phyloP scores from a whole-genome alignment of 2,113 vertebrate genomes.

The Embiotoca jacksoni region DNA sequence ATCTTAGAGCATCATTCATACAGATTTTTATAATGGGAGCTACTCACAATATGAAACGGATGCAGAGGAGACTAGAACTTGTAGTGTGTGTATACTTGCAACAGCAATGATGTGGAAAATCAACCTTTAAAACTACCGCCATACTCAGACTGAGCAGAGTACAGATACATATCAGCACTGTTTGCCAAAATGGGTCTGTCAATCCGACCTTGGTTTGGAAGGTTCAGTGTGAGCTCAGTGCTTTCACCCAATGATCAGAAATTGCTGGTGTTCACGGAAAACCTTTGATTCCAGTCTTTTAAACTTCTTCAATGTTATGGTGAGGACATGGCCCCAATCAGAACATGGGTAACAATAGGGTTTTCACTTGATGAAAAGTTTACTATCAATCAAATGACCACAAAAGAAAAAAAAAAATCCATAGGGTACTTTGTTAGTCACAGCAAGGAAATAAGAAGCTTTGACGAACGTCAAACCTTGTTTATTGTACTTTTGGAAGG shows the following conservation, averaged over 20 bases:
- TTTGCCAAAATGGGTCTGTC: neutral
- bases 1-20: neutral
- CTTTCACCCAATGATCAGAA: slow-evolving; percentile 6
- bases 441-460: slow-evolving; percentile 19
- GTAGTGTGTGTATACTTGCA: too few species aligned
- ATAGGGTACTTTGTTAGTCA: neutral
- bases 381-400: neutral
- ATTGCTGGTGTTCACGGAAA: neutral
- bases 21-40: neutral
- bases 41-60: neutral
- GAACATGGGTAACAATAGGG: neutral
- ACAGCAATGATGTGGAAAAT: neutral
- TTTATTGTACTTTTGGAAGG: neutral
- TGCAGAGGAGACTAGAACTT: too few species aligned
- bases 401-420: neutral
- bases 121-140: neutral
- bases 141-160: neutral
- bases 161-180: neutral
- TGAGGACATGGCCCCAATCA: neutral
- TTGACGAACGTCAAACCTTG: neutral
- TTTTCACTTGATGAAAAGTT: neutral
- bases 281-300: neutral
- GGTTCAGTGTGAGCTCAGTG: neutral
- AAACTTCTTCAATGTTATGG: neutral
- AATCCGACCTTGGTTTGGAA: neutral